These are phyloP conservation scores for Erythrolamprus reginae DNA, from an alignment of 2,113 vertebrate genomes.

Conservation along the genomic window DNA sequence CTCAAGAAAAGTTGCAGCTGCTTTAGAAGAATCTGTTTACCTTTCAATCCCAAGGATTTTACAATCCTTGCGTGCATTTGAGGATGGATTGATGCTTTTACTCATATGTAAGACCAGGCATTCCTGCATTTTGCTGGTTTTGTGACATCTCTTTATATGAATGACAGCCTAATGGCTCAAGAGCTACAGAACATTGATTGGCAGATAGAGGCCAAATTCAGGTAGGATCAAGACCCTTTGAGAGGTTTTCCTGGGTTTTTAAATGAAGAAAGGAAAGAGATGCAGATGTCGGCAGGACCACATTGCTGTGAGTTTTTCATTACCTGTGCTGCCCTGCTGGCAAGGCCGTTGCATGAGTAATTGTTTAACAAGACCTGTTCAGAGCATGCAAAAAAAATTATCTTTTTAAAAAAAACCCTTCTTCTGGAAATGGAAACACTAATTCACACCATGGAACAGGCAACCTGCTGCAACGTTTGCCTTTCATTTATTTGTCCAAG, in stretches of 20 bases:
- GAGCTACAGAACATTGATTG: background rate
- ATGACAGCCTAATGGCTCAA: background rate
- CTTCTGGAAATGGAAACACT: background rate
- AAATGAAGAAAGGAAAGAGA: background rate
- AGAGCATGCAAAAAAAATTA: background rate
- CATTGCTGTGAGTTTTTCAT: rapidly evolving
- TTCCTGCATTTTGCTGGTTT: background rate
- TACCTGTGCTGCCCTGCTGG: background rate
- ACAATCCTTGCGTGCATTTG: background rate
- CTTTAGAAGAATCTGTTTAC: background rate
- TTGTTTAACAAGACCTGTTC: slow-evolving; percentile 9
- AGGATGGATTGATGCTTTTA: background rate
- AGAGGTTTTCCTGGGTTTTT: background rate
- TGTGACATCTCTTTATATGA: background rate
- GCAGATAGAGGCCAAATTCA: background rate
- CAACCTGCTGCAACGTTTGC: background rate
- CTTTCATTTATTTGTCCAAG: slow-evolving; percentile 19
- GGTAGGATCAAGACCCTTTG: background rate
- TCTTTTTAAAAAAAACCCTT: background rate
- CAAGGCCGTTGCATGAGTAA: rapidly evolving
- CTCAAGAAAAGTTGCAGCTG: background rate
- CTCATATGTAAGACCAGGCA: background rate
- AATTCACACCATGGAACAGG: background rate
- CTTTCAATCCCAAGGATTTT: background rate
- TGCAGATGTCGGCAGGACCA: background rate